Evolutionary conservation across 1,140 invertebrate genomes (phyloP).

Genomic region (Littorina saxatilis): DNA sequence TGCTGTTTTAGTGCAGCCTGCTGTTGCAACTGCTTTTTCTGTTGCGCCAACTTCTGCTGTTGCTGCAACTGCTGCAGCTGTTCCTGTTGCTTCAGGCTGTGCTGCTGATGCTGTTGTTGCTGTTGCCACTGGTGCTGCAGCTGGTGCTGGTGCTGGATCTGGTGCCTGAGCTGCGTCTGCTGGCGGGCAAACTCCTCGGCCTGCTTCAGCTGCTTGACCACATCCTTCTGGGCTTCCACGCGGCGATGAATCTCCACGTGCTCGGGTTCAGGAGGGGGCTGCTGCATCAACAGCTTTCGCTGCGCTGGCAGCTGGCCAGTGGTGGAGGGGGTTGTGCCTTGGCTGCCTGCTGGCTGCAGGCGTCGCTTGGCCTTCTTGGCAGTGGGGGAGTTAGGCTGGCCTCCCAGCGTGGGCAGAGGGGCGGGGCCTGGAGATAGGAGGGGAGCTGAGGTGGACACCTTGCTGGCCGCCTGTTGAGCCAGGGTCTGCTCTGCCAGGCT

Average conservation of each 20-base stretch:
- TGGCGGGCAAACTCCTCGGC: slow-evolving; percentile 55
- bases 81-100: neutral
- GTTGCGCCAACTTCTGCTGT: neutral
- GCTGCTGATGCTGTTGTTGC: neutral
- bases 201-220: slow-evolving; percentile 36
- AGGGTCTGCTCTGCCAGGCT: slow-evolving; percentile 13
- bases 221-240: slow-evolving; percentile 36
- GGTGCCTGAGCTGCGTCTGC: slow-evolving; percentile 42
- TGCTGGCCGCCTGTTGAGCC: neutral
- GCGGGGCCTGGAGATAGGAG: neutral
- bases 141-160: slow-evolving; percentile 7
- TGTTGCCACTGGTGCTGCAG: neutral
- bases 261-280: neutral
- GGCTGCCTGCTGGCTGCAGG: neutral
- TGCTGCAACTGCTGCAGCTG: slow-evolving; percentile 16
- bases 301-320: slow-evolving; percentile 37
- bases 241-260: neutral
- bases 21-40: slow-evolving; percentile 20
- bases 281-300: slow-evolving; percentile 24
- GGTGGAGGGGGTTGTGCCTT: neutral
- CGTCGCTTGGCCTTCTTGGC: slow-evolving; percentile 34
- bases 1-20: slow-evolving; percentile 26
- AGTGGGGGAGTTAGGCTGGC: slow-evolving; percentile 33
- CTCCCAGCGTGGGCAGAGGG: slow-evolving; percentile 7
- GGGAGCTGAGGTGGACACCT: neutral